A percentile compares a stretch with the other conserved stretches of the same genome.
Conservation (phyloP, 2,113 vertebrate genomes). For the Verasper variegatus region DNA sequence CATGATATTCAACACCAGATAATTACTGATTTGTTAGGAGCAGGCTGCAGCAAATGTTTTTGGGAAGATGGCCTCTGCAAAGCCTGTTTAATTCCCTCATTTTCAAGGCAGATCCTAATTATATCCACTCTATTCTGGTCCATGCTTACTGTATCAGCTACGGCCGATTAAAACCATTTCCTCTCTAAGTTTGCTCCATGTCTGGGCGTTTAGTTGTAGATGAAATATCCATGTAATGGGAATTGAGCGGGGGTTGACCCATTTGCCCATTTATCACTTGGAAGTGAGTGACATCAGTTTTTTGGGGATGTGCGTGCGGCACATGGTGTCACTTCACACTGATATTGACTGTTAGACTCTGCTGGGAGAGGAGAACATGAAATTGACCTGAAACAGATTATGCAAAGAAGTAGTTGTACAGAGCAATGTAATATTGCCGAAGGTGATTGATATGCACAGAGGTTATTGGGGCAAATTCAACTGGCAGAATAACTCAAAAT, state of each 20-base stretch:
- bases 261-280: not conserved
- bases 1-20: conserved; percentile 41
- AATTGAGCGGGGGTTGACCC: conserved; percentile 15
- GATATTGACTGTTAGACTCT: not conserved
- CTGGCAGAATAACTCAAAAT: not conserved
- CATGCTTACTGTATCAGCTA: conserved; percentile 44
- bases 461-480: conserved; percentile 1
- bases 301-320: conserved; percentile 4
- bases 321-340: not conserved
- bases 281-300: conserved; percentile 41
- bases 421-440: conserved; percentile 3
- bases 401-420: not conserved
- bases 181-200: conserved; percentile 56
- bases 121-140: conserved; percentile 54
- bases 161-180: conserved; percentile 68
- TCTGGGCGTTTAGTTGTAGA: conserved; percentile 51
- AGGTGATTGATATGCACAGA: not conserved
- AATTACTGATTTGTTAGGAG: conserved; percentile 34
- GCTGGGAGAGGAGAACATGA: too few species aligned
- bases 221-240: conserved; percentile 57
- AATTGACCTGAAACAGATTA: not conserved
- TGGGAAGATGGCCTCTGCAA: conserved; percentile 28
- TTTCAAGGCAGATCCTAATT: conserved; percentile 55
- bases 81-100: conserved; percentile 46
- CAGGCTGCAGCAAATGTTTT: conserved; percentile 6